A percentile compares a stretch with the other conserved stretches of the same genome.
phyloP scores from a whole-genome alignment of 2,797 vertebrate species.

The Onychomys arenicola region DNA sequence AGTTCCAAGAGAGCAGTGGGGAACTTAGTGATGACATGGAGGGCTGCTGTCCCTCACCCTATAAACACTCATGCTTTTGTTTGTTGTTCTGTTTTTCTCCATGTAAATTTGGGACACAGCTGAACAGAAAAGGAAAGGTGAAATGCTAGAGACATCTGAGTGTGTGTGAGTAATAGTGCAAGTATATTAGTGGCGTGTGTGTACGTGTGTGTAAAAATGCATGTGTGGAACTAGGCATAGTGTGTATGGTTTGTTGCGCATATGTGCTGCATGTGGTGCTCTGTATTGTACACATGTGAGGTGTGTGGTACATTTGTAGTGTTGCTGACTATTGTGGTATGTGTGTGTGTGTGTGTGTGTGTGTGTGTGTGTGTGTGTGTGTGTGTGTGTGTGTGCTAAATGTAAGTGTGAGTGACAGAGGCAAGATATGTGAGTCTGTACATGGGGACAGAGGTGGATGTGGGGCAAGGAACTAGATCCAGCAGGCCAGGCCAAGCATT shows the following conservation, averaged over 20 bases:
- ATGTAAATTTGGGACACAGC: neutral
- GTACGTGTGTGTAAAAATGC: too few species aligned
- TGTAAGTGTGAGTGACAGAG: neutral
- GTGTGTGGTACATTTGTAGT: neutral
- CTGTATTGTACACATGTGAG: neutral
- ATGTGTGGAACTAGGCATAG: neutral
- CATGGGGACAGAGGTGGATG: neutral
- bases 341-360: rapidly evolving
- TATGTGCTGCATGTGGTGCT: neutral
- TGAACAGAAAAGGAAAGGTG: neutral
- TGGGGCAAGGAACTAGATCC: neutral
- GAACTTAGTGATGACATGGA: neutral
- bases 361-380: rapidly evolving
- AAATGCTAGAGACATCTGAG: neutral
- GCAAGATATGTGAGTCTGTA: neutral
- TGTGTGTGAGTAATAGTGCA: neutral
- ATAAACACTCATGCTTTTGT: neutral
- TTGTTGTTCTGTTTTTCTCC: neutral
- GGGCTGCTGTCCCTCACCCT: too few species aligned
- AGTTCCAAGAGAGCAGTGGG: neutral
- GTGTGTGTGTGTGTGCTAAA: too few species aligned
- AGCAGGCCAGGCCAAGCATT: neutral
- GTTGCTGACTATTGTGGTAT: neutral
- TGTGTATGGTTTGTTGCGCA: neutral
- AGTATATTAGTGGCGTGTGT: too few species aligned